These are phyloP conservation scores for Byasa hedistus DNA, from an alignment of 2,888 invertebrate genomes.

Conservation along the genomic window DNA sequence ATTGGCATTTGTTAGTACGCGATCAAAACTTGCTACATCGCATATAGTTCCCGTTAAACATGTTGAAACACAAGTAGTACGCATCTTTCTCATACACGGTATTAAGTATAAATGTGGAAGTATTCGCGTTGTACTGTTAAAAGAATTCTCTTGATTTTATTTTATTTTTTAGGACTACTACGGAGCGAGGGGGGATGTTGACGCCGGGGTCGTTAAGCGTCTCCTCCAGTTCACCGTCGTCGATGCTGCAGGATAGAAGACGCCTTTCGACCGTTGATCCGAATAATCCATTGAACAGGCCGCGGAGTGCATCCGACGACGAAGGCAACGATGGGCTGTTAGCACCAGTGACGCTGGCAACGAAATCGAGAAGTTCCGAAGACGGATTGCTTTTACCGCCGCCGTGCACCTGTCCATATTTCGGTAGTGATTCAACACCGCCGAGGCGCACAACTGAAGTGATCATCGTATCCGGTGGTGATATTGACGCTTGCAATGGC, in stretches of 20 bases:
- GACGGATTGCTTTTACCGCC: conserved; percentile 82
- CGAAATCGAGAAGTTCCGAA: conserved; percentile 71
- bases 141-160: conserved; percentile 8
- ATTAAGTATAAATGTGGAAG: not conserved
- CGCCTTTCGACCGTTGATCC: conserved; percentile 65
- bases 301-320: conserved; percentile 70
- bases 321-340: conserved; percentile 66
- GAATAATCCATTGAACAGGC: conserved; percentile 59
- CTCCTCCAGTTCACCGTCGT: conserved; percentile 73
- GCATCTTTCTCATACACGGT: not conserved
- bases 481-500: conserved; percentile 67
- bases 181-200: conserved; percentile 69
- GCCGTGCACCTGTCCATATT: conserved; percentile 90
- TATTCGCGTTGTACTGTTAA: not conserved
- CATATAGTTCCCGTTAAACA: conserved; percentile 4
- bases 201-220: conserved; percentile 72
- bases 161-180: conserved; percentile 56
- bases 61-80: not conserved
- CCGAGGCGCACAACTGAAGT: conserved; percentile 72
- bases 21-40: conserved; percentile 20
- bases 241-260: conserved; percentile 68
- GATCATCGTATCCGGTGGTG: conserved; percentile 79
- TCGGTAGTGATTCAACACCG: conserved; percentile 83
- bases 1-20: conserved; percentile 63
- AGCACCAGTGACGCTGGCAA: conserved; percentile 60